A percentile compares a stretch with the other conserved stretches of the same genome.
Evolutionary conservation across 2,113 vertebrate genomes (phyloP).

Genomic region (Progne subis): DNA sequence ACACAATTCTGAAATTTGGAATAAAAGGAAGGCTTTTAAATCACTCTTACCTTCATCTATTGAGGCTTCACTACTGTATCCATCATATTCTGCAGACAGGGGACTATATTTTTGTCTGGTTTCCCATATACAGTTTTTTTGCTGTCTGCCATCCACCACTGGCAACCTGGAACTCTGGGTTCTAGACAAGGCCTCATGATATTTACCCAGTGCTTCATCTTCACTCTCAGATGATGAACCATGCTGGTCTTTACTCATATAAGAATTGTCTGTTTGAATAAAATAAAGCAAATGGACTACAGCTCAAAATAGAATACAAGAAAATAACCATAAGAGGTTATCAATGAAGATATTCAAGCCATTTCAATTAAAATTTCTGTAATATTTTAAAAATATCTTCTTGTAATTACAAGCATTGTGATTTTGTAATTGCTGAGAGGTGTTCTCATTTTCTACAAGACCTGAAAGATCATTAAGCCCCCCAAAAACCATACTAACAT

Average conservation of each 20-base stretch:
- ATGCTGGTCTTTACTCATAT: constrained; percentile 82
- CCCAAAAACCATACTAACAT: neutral
- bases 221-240: constrained; percentile 96
- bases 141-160: constrained; percentile 74
- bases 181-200: constrained; percentile 90
- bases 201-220: constrained; percentile 94
- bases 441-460: neutral
- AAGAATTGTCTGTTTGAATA: constrained; percentile 84
- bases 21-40: constrained; percentile 59
- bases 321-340: constrained; percentile 44
- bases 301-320: constrained; percentile 23
- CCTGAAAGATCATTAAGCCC: neutral
- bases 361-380: neutral
- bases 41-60: constrained; percentile 88
- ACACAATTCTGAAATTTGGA: constrained; percentile 25
- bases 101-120: constrained; percentile 92
- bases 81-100: constrained; percentile 88
- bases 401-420: neutral
- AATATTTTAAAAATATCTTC: neutral
- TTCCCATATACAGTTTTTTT: constrained; percentile 89
- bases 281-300: constrained; percentile 67
- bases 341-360: constrained; percentile 22
- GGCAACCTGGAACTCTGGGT: constrained; percentile 82
- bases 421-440: neutral
- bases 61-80: constrained; percentile 95